A percentile compares a stretch with the other conserved stretches of the same genome.
Conservation (phyloP, 2,113 vertebrate genomes). For the Corythornis madagascariensis region DNA sequence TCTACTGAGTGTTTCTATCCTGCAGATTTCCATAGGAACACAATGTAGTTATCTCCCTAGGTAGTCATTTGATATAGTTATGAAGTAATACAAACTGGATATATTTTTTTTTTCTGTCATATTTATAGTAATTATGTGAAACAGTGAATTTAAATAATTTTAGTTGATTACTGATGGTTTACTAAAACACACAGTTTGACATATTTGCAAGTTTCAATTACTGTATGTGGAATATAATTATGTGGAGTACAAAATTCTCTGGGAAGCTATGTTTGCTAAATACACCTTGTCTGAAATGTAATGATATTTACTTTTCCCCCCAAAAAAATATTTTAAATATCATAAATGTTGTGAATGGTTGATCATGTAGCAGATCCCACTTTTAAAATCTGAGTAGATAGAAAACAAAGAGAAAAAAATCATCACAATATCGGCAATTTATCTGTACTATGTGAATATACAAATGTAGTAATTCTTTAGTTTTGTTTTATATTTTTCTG, state of each 20-base stretch:
- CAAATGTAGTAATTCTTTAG: not conserved
- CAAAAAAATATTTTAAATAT: not conserved
- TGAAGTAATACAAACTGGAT: constrained; percentile 29
- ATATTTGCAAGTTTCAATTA: constrained; percentile 61
- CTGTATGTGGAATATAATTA: constrained; percentile 62
- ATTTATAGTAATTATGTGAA: constrained; percentile 70
- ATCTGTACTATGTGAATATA: not conserved
- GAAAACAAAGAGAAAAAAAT: not conserved
- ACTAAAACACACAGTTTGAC: constrained; percentile 70
- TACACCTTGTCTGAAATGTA: not conserved
- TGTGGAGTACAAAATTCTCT: constrained; percentile 29
- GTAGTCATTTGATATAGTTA: constrained; percentile 27
- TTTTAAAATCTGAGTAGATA: not conserved
- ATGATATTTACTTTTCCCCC: not conserved
- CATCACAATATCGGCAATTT: not conserved
- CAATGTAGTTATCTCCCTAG: constrained; percentile 7
- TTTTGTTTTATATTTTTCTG: not conserved
- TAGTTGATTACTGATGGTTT: constrained; percentile 63
- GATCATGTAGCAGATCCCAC: not conserved
- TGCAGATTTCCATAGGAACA: constrained; percentile 8
- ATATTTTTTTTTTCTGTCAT: constrained; percentile 57
- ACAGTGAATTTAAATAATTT: constrained; percentile 68
- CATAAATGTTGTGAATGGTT: not conserved
- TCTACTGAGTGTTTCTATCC: not conserved
- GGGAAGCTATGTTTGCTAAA: constrained; percentile 40